Evolutionary conservation across 2,888 invertebrate genomes (phyloP), one percentile per base, ranked within the genome.

Genomic region (Chrysolina americana): DNA sequence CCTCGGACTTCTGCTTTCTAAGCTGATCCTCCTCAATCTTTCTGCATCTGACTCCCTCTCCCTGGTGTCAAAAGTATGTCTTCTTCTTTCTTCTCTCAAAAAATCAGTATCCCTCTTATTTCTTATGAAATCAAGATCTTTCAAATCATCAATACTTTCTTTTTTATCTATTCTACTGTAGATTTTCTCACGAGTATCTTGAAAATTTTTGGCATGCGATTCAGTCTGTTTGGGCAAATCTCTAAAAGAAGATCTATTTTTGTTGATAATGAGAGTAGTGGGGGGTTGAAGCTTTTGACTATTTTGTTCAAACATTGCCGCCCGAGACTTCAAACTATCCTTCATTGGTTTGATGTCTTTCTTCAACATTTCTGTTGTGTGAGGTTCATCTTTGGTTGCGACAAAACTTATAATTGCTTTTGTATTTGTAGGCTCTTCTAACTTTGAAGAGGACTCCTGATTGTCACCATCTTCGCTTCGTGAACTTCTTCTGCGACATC

Each of bases 1-100:
- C 87, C 86, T 86, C 28, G 87, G 85, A 80, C 86, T 86, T 76
- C 83, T 84, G 71, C 81, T 83, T 62, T 88, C 88, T 78, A 88
- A 83, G 81, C 88, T 88, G 50, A 85, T 82, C 76, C 87, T 83
- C 68, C 84, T 83, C 73, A 85, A 79, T 64, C 83, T 76, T n/a
- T 86, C 86, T 44, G 80, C 71, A 50, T 86, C 87, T 50, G 81
- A 78, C 73, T 86, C 87, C 69, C 86, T 78, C 62, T 85, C 85
- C 63, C 85, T 82, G 36, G 81, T 80, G 36, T 87, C 86, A 70
- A 80, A 87, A 10, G 86, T 86, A 72, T 87, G 87, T 70, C 87
- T 79, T 66, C 85, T 81, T 65, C 82, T 81, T 74, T 85, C 86
- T 68, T 81, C 83, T 74, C 81, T 83, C 19, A 76, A 53, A 17